phyloP scores from a whole-genome alignment of 2,888 invertebrate genomes.

The Eulithis testata region DNA sequence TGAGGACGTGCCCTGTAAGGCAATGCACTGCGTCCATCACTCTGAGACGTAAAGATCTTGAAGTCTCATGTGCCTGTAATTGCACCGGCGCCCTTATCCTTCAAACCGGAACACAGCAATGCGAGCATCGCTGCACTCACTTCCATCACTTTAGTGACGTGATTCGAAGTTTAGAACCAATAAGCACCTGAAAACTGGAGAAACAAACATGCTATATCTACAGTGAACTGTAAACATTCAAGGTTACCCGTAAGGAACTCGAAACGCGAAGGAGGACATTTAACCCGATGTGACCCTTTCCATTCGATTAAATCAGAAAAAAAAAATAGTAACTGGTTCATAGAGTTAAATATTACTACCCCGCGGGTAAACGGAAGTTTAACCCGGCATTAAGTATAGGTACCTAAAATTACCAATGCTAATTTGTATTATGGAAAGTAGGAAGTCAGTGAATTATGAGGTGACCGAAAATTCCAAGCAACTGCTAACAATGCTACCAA shows the following conservation, averaged over 20 bases:
- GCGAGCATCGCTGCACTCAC: too few species aligned
- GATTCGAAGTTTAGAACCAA: too few species aligned
- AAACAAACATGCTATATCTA: not conserved
- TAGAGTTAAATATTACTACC: conserved; percentile 15
- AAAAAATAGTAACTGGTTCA: conserved; percentile 5
- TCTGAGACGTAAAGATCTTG: too few species aligned
- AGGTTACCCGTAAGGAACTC: not conserved
- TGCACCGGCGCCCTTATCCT: too few species aligned
- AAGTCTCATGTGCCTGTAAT: too few species aligned
- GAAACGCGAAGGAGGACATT: not conserved
- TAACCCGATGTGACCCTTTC: conserved; percentile 3
- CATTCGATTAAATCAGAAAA: not conserved
- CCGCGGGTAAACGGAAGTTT: conserved; percentile 21
- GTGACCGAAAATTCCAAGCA: conserved; percentile 40
- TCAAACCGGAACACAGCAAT: too few species aligned
- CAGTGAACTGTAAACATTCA: not conserved
- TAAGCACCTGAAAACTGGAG: too few species aligned
- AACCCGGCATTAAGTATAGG: conserved; percentile 28
- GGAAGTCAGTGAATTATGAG: conserved; percentile 39
- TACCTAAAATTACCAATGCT: conserved; percentile 40
- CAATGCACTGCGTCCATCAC: too few species aligned
- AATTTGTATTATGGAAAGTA: conserved; percentile 41
- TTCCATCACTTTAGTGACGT: not conserved
- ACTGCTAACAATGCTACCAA: conserved; percentile 30
- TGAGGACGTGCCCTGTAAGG: too few species aligned